These are phyloP conservation scores for Fragum sueziense DNA, from an alignment of 2,888 invertebrate species.

Conservation along the genomic window DNA sequence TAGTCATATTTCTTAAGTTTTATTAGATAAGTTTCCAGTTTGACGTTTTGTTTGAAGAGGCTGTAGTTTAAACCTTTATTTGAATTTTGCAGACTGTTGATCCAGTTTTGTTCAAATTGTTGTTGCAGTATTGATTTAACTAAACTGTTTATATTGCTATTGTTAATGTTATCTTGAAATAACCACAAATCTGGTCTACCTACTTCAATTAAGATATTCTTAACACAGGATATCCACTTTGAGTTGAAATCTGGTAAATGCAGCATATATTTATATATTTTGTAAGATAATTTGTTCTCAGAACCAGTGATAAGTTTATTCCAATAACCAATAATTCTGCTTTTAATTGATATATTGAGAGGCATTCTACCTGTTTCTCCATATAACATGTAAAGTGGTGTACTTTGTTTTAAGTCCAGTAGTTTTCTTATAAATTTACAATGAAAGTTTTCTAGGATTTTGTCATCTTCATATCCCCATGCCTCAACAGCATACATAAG, in stretches of 20 bases:
- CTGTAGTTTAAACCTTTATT: neutral
- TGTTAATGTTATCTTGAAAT: neutral
- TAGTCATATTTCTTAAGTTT: neutral
- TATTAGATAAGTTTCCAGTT: neutral
- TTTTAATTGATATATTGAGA: neutral
- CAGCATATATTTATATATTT: neutral
- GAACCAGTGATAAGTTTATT: neutral
- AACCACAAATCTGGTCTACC: neutral
- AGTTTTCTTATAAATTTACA: constrained; percentile 5
- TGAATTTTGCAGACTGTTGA: neutral
- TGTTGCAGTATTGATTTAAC: neutral
- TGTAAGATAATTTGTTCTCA: neutral
- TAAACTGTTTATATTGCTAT: neutral
- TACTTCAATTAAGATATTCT: neutral
- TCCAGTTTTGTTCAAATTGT: neutral
- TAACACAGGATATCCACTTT: neutral
- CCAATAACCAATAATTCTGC: neutral
- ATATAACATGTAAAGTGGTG: constrained; percentile 18
- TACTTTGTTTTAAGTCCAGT: constrained; percentile 12
- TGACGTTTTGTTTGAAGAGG: neutral
- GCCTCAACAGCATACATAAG: constrained; percentile 7
- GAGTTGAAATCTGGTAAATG: neutral
- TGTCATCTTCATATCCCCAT: constrained; percentile 4
- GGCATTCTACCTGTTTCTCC: constrained; percentile 4
- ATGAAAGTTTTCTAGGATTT: constrained; percentile 4